phyloP scores from a whole-genome alignment of 2,888 invertebrate genomes.

The Troides aeacus region DNA sequence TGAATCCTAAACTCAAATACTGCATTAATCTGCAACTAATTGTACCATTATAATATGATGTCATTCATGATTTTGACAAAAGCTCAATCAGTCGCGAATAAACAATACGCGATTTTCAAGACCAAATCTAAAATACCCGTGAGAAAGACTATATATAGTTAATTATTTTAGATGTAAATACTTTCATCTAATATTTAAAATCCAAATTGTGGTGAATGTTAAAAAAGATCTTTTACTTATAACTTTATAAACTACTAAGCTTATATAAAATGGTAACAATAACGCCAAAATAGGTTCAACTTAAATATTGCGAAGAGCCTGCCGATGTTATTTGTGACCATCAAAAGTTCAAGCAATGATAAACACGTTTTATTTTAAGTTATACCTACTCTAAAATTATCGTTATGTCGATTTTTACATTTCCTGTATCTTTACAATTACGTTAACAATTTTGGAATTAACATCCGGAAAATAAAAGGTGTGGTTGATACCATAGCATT shows the following conservation, averaged over 20 bases:
- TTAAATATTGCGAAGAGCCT: background rate
- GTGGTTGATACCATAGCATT: background rate
- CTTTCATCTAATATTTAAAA: background rate
- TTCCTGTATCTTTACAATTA: background rate
- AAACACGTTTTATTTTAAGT: background rate
- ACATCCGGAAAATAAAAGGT: background rate
- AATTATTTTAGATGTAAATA: background rate
- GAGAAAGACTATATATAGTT: background rate
- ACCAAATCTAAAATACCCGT: background rate
- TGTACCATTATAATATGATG: background rate
- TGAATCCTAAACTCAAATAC: background rate
- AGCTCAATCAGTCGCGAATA: too few relatives aligned
- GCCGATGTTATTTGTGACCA: background rate
- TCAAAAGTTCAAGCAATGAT: background rate
- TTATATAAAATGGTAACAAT: too few relatives aligned
- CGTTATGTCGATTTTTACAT: background rate
- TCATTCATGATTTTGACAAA: too few relatives aligned
- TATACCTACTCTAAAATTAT: background rate
- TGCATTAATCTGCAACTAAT: background rate
- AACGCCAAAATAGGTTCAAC: background rate
- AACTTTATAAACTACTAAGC: background rate
- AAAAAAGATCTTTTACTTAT: too few relatives aligned
- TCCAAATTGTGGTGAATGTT: background rate
- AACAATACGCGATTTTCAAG: too few relatives aligned
- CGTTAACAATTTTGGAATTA: background rate